Percentiles rank a stretch among this genome's conserved stretches.
These are phyloP conservation scores for Lumbricus terrestris DNA, from an alignment of 2,888 invertebrate genomes.

Conservation along the genomic window DNA sequence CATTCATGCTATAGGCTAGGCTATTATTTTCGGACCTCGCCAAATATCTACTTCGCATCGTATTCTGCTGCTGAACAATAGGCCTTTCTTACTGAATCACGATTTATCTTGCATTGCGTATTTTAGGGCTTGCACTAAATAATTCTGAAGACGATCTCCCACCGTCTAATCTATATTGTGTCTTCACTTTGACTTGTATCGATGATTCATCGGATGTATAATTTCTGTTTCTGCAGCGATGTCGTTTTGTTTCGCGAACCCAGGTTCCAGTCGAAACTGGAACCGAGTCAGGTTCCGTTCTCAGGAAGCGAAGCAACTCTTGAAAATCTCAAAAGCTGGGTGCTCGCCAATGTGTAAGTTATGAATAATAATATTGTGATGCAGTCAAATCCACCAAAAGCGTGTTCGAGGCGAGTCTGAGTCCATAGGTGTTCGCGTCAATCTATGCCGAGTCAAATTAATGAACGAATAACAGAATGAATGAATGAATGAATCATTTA, in stretches of 20 bases:
- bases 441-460: no score
- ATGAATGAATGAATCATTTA: no score
- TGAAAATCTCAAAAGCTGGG: constrained; percentile 74
- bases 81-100: no score
- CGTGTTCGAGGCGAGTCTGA: no score
- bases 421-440: no score
- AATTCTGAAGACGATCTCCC: background rate
- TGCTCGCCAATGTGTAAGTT: constrained; percentile 82
- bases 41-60: no score
- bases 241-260: constrained; percentile 81
- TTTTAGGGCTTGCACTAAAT: background rate
- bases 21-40: no score
- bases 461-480: no score
- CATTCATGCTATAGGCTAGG: no score
- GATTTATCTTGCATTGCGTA: background rate
- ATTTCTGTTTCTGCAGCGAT: background rate
- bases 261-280: constrained; percentile 88
- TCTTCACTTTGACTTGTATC: no score
- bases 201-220: background rate
- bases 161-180: no score
- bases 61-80: background rate
- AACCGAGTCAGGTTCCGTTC: constrained; percentile 73
- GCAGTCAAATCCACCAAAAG: no score
- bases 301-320: constrained; percentile 67
- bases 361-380: background rate